These are phyloP conservation scores for Pituophis catenifer DNA, from an alignment of 2,113 vertebrate species.

Conservation along the genomic window DNA sequence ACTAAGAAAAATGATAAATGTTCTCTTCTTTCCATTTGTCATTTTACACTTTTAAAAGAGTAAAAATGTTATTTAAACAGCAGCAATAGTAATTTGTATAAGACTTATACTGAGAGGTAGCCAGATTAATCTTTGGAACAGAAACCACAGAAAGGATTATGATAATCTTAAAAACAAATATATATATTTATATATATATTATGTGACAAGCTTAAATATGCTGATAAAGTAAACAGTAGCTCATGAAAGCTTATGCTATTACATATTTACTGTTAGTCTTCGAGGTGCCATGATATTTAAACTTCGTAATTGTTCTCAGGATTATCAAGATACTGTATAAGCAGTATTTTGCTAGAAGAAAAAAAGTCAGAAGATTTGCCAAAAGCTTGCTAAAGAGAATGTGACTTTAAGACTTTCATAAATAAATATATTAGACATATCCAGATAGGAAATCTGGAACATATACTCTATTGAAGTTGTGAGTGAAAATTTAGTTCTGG, in stretches of 20 bases:
- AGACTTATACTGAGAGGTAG: not conserved
- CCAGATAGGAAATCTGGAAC: not conserved
- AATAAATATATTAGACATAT: not conserved
- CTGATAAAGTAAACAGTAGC: not conserved
- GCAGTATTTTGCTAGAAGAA: not conserved
- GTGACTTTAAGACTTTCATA: not conserved
- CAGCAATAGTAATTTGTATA: not conserved
- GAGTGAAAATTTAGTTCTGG: not conserved
- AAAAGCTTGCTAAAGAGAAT: not conserved
- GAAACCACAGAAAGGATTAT: not conserved
- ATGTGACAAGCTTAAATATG: not conserved
- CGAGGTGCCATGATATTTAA: not conserved
- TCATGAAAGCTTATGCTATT: not conserved
- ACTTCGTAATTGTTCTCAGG: not conserved
- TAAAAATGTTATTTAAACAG: not conserved
- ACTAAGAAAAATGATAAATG: not conserved
- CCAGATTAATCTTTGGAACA: not conserved
- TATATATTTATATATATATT: not conserved
- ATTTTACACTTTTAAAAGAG: not conserved
- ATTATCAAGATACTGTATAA: not conserved
- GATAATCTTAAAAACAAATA: not conserved
- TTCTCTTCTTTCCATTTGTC: not conserved
- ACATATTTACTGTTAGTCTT: not conserved
- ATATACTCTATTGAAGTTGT: not conserved
- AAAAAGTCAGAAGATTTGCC: not conserved